Evolutionary conservation across 2,797 vertebrate genomes (phyloP).

Genomic region (Cacajao melanocephalus): DNA sequence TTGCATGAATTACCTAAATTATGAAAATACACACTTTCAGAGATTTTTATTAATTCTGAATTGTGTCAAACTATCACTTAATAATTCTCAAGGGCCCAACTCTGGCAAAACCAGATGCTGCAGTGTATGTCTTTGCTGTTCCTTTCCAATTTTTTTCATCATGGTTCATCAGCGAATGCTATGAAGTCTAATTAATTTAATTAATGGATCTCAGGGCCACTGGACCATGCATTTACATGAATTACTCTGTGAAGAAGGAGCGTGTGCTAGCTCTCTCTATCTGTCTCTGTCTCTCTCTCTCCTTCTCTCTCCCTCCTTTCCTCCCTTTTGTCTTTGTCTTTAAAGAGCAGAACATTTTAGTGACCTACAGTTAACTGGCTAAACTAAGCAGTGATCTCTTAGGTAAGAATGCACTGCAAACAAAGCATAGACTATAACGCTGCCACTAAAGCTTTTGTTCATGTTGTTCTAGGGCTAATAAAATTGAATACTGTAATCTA

Average conservation of each 20-base stretch:
- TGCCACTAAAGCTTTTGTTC: not conserved
- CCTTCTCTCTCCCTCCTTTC: not conserved
- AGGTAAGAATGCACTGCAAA: not conserved
- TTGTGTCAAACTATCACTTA: slow-evolving; percentile 70
- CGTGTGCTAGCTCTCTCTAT: fast-evolving
- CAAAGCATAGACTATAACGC: not conserved
- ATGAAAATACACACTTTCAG: slow-evolving; percentile 34
- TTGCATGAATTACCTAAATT: slow-evolving; percentile 50
- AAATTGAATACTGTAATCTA: slow-evolving; percentile 34
- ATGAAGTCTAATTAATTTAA: slow-evolving; percentile 81
- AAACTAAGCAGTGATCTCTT: slow-evolving; percentile 53
- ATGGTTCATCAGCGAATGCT: slow-evolving; percentile 70
- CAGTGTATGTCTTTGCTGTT: slow-evolving; percentile 27
- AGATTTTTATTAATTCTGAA: slow-evolving; percentile 73
- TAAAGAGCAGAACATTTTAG: slow-evolving; percentile 57
- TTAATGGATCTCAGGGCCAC: slow-evolving; percentile 71
- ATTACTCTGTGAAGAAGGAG: slow-evolving; percentile 53
- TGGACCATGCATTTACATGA: slow-evolving; percentile 64
- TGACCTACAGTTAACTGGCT: slow-evolving; percentile 44
- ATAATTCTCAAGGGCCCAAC: slow-evolving; percentile 66
- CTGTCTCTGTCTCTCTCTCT: not conserved
- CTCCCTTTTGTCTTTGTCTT: not conserved
- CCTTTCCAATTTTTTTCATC: slow-evolving; percentile 58
- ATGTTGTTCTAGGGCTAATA: not conserved
- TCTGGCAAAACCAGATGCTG: slow-evolving; percentile 67